Evolutionary conservation across 92 coral and sea anemone species (phyloP).

Genomic region (Heliopora coerulea): DNA sequence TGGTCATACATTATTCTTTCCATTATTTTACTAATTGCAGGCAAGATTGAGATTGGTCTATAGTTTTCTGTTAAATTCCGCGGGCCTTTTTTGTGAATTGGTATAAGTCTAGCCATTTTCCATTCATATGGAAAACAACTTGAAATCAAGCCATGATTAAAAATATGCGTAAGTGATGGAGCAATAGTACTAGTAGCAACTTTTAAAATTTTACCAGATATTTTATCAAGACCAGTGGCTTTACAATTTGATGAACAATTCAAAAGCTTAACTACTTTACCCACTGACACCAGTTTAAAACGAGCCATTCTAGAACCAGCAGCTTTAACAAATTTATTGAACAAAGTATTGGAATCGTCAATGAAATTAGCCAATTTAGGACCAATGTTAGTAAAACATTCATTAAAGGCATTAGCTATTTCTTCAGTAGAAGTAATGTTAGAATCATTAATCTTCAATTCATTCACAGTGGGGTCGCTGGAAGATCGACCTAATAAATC

Average conservation of each 20-base stretch:
- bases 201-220: not conserved
- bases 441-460: conserved; percentile 25
- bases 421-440: conserved; percentile 21
- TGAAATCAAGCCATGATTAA: conserved; percentile 42
- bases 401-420: no score
- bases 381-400: not conserved
- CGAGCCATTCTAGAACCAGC: not conserved
- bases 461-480: conserved; percentile 4
- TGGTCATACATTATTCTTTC: conserved; percentile 40
- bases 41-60: no score
- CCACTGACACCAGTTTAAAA: not conserved
- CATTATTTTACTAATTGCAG: conserved; percentile 46
- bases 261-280: conserved; percentile 8
- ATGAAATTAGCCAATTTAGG: conserved; percentile 10
- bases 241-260: not conserved
- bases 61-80: conserved; percentile 37
- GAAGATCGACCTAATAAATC: no score
- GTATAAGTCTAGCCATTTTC: conserved; percentile 50
- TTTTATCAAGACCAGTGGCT: conserved; percentile 19
- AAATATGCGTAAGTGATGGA: conserved; percentile 47
- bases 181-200: conserved; percentile 39
- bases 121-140: conserved; percentile 48
- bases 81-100: conserved; percentile 40
- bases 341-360: not conserved
- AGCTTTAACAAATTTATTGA: not conserved